A percentile compares a stretch with the other conserved stretches of the same genome.
Conservation (phyloP, 2,888 invertebrate genomes). For the Sphaerolaimus hirsutus region DNA sequence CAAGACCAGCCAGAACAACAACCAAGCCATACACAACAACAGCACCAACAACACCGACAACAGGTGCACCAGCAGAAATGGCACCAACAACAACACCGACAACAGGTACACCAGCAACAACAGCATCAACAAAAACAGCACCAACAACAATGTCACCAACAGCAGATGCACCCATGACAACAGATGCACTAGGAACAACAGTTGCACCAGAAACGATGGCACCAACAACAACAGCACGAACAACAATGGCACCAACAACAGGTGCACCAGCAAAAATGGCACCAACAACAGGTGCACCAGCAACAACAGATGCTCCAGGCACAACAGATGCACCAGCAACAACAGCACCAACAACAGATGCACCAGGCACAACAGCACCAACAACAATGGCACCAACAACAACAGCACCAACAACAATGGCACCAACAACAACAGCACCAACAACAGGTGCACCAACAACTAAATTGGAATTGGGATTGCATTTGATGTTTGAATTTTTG, state of each 20-base stretch:
- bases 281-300: slow-evolving; percentile 1
- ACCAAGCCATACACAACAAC: too few species aligned
- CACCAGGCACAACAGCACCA: background rate
- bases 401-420: background rate
- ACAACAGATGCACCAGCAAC: slow-evolving; percentile 1
- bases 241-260: slow-evolving; percentile 1
- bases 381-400: background rate
- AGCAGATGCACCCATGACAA: background rate
- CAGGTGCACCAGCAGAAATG: background rate
- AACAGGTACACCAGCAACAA: background rate
- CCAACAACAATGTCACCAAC: background rate
- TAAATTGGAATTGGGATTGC: too few species aligned
- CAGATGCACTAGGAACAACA: background rate
- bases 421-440: background rate
- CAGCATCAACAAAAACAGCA: background rate
- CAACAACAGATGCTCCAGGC: background rate
- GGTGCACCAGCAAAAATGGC: background rate
- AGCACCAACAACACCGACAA: background rate
- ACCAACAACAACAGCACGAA: slow-evolving; percentile 1
- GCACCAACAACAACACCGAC: background rate
- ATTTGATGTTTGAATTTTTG: too few species aligned
- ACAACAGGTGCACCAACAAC: background rate
- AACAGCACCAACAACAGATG: slow-evolving; percentile 1
- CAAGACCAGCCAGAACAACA: background rate
- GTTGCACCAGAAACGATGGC: background rate